Base-by-base conservation (phyloP, 2,888 invertebrate genomes). In the Nudaria mundana region DNA sequence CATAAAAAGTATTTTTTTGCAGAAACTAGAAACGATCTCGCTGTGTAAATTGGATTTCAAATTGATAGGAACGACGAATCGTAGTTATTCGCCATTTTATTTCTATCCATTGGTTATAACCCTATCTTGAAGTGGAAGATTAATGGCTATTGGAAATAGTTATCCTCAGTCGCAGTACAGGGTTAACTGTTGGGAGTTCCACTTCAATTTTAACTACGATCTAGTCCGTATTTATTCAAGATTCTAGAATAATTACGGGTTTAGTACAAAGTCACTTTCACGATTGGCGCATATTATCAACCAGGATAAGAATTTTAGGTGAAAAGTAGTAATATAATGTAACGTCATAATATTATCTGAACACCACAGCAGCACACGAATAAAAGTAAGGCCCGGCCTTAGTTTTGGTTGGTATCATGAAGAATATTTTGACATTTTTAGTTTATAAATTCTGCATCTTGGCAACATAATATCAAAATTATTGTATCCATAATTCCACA, bases 61-160 rank as follows among this genome's bases (percentile, higher is more conserved):
- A 25, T 26, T 26, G 12, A 26, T 24, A 24, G 33, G 12, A 26
- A 26, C 18, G 13, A 26, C n/a, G 13, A 20, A 18, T 34, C n/a
- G 6, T 12, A 15, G 33, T 24, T 11, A 12, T 33, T 34, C 34
- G 18, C 25, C 18, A 10, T 20, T 34, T 7, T 13, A 28, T 35
- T 28, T 35, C 13, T 22, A 28, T 35, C 35, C 22, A 35, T 20
- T 22, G 10, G 26, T 35, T 28, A 35, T 35, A 35, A 35, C 14
- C 20, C 28, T 35, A 35, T 35, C 35, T 25, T 3, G 28, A 13
- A 28, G 28, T 22, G 13, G 28, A n/a, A 28, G 22, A 35, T 22
- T 25, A 35, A 35, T 35, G 22, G 28, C 28, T 28, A 28, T 20
- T 28, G 34, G 18, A 26, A 34, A 18, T 28, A 13, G 10, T 11